phyloP scores from a whole-genome alignment of 2,113 vertebrate species.

The Serinus canaria region DNA sequence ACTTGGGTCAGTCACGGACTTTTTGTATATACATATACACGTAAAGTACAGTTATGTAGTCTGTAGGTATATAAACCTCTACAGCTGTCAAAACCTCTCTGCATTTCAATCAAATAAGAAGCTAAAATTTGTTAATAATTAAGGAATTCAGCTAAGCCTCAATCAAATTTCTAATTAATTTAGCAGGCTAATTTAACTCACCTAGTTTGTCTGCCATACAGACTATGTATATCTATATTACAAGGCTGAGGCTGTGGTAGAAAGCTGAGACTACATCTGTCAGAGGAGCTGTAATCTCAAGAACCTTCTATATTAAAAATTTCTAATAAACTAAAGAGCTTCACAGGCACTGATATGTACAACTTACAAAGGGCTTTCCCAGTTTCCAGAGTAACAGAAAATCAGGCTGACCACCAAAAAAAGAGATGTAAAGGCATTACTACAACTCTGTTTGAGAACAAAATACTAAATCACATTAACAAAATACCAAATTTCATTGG shows the following conservation, averaged over 20 bases:
- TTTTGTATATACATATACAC: not conserved
- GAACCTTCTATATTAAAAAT: not conserved
- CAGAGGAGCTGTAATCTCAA: not conserved
- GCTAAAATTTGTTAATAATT: not conserved
- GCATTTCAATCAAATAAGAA: not conserved
- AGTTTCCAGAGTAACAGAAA: not conserved
- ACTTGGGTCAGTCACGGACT: not conserved
- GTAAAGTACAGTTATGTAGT: not conserved
- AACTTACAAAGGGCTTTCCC: not conserved
- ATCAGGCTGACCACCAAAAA: not conserved
- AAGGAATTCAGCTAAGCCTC: not conserved
- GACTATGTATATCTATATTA: not conserved
- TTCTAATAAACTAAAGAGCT: not conserved
- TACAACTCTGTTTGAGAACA: not conserved
- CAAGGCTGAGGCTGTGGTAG: not conserved
- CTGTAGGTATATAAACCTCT: not conserved
- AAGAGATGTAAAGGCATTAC: not conserved
- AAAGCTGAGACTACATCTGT: not conserved
- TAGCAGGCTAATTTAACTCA: not conserved
- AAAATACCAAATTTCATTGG: not conserved
- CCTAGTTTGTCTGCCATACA: not conserved
- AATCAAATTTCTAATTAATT: not conserved
- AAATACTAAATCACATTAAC: not conserved
- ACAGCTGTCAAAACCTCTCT: not conserved
- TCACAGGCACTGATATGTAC: not conserved